Conservation (phyloP, 2,797 vertebrate species). For the Adrianichthys oophorus region DNA sequence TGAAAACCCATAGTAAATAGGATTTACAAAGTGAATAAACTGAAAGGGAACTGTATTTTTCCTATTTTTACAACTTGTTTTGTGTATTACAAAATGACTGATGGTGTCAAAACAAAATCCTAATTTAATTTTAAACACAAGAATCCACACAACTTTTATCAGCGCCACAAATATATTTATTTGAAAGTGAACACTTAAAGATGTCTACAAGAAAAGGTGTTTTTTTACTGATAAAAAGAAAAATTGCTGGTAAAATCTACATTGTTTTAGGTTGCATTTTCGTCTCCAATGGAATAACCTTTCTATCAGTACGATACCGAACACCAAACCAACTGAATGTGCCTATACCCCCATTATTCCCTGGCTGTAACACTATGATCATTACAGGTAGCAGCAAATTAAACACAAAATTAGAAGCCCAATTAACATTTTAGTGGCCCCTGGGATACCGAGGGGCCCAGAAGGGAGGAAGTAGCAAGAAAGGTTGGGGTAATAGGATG, state of each 20-base stretch:
- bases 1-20: too few relatives aligned
- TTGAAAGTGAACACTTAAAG: too few relatives aligned
- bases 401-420: slow-evolving; percentile 69
- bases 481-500: slow-evolving; percentile 15
- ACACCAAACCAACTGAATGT: slow-evolving; percentile 25
- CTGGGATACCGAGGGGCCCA: slow-evolving; percentile 41
- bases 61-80: too few relatives aligned
- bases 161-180: too few relatives aligned
- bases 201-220: not conserved
- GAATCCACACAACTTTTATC: too few relatives aligned
- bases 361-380: slow-evolving; percentile 54
- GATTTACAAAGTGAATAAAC: too few relatives aligned
- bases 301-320: slow-evolving; percentile 23
- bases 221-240: not conserved
- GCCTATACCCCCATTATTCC: slow-evolving; percentile 46
- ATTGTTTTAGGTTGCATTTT: slow-evolving; percentile 10
- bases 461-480: slow-evolving; percentile 21
- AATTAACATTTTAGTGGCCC: slow-evolving; percentile 70
- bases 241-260: not conserved
- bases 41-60: too few relatives aligned
- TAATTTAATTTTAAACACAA: too few relatives aligned
- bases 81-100: too few relatives aligned
- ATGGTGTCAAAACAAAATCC: too few relatives aligned
- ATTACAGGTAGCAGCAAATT: slow-evolving; percentile 62
- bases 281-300: slow-evolving; percentile 1